phyloP scores from a whole-genome alignment of 2,888 invertebrate genomes.

The Melanostoma scalare region DNA sequence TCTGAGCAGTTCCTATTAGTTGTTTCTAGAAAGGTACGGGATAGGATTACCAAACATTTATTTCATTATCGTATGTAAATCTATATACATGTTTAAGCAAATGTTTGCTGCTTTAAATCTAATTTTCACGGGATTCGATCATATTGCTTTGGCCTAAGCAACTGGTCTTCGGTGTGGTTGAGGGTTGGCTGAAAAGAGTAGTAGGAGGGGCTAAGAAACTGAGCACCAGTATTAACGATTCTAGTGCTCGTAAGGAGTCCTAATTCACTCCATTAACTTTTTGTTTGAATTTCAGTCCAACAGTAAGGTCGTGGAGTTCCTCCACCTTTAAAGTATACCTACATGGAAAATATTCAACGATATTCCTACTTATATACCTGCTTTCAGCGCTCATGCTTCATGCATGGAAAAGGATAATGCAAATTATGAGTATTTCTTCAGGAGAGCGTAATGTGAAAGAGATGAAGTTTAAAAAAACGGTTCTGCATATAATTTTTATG shows the following conservation, averaged over 20 bases:
- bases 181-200: not conserved
- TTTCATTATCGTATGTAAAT: conserved; percentile 58
- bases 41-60: conserved; percentile 62
- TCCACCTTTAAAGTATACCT: conserved; percentile 44
- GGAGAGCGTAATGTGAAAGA: too few relatives aligned
- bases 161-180: not conserved
- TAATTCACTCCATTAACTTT: conserved; percentile 57
- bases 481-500: too few relatives aligned
- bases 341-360: conserved; percentile 64
- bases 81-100: conserved; percentile 20
- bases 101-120: conserved; percentile 69
- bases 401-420: conserved; percentile 3
- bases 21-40: conserved; percentile 52
- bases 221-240: conserved; percentile 13
- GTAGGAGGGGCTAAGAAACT: conserved; percentile 36
- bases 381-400: conserved; percentile 31
- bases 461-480: too few relatives aligned
- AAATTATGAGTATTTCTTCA: too few relatives aligned
- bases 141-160: conserved; percentile 42
- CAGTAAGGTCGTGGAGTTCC: conserved; percentile 17
- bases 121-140: conserved; percentile 69
- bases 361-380: conserved; percentile 57
- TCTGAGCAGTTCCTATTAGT: conserved; percentile 51
- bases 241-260: conserved; percentile 50
- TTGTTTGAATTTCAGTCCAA: conserved; percentile 48